These are phyloP conservation scores for Diarsia brunnea DNA, from an alignment of 2,888 invertebrate species.

Conservation along the genomic window DNA sequence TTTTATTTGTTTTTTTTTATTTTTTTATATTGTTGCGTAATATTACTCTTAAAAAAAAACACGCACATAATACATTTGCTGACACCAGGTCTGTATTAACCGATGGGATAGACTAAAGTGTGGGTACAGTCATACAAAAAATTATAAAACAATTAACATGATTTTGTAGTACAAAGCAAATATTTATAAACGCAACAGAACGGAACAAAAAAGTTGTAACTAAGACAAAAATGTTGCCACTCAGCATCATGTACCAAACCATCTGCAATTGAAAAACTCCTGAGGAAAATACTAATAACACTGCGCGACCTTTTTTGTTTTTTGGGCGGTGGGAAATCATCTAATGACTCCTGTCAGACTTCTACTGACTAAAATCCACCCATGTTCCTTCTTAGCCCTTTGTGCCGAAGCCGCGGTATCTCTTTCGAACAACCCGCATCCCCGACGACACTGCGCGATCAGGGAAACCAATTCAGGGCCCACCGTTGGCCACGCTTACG, in stretches of 20 bases:
- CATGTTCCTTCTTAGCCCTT: no score
- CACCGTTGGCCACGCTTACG: neutral
- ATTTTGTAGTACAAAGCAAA: no score
- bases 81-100: conserved; percentile 4
- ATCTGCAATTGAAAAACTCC: neutral
- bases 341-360: no score
- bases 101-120: neutral
- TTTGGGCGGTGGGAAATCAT: no score
- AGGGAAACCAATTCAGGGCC: neutral
- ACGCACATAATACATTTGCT: neutral
- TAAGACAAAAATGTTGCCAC: neutral
- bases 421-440: no score
- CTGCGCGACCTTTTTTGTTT: neutral
- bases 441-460: neutral
- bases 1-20: conserved; percentile 11
- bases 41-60: neutral
- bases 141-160: neutral
- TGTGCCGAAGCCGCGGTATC: no score
- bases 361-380: no score
- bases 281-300: neutral
- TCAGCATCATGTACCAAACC: neutral
- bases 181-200: neutral
- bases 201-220: neutral
- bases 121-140: neutral
- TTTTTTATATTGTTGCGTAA: conserved; percentile 5